phyloP scores from a whole-genome alignment of 2,797 vertebrate species.

The Brotogeris chrysoptera region DNA sequence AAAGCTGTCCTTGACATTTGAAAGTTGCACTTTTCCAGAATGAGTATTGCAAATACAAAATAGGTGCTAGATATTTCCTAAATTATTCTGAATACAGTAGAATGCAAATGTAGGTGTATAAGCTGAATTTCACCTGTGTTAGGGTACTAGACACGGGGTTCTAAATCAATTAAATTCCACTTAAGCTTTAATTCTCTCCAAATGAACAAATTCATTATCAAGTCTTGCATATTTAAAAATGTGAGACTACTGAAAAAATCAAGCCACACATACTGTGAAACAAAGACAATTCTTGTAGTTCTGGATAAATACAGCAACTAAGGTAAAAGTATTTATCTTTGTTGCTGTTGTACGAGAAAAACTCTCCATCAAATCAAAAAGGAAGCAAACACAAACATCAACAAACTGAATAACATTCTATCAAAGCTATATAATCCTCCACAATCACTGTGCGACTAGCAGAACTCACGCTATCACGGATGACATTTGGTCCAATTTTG shows the following conservation, averaged over 20 bases:
- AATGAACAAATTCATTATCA: neutral
- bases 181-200: neutral
- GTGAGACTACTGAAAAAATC: neutral
- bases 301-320: neutral
- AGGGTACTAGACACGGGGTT: neutral
- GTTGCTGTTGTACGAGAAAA: neutral
- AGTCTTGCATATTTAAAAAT: neutral
- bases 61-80: neutral
- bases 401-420: neutral
- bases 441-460: no score
- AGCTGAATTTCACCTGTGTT: neutral
- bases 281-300: neutral
- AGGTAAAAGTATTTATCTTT: neutral
- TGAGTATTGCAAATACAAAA: neutral
- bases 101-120: neutral
- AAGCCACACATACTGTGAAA: neutral
- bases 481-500: neutral
- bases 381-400: neutral
- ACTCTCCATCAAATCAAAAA: neutral
- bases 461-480: neutral
- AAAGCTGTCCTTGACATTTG: neutral
- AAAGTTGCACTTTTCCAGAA: neutral
- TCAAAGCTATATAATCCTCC: neutral
- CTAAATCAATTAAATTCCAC: neutral
- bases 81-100: neutral